Evolutionary conservation across 1,140 invertebrate species (phyloP).

Genomic region (Probaryconus sp.): DNA sequence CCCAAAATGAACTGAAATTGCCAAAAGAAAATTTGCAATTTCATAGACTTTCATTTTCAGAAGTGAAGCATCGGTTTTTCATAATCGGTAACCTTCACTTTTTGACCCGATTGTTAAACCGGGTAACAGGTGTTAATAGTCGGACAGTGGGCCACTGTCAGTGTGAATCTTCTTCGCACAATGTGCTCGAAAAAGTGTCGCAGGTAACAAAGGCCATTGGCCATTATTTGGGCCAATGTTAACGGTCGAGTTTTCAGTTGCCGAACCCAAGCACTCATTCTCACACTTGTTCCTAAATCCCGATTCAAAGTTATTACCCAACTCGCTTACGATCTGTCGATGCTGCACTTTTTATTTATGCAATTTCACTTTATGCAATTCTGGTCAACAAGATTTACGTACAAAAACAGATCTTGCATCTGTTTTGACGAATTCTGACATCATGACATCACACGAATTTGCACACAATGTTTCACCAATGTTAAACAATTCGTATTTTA

Average conservation of each 20-base stretch:
- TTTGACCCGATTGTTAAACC: conserved; percentile 53
- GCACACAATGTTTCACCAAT: no score
- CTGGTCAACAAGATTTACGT: conserved; percentile 22
- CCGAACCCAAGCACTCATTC: conserved; percentile 60
- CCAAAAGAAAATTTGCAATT: conserved; percentile 5
- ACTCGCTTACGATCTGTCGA: conserved; percentile 23
- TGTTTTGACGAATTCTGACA: conserved; percentile 31
- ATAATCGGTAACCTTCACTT: conserved; percentile 45
- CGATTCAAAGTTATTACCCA: conserved; percentile 17
- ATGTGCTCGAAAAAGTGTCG: conserved; percentile 35
- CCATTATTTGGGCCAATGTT: conserved; percentile 76
- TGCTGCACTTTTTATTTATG: conserved; percentile 30
- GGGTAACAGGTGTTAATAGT: conserved; percentile 64
- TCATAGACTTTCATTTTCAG: conserved; percentile 36
- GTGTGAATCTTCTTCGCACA: no score
- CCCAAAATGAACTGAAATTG: no score
- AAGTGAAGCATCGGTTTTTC: conserved; percentile 13
- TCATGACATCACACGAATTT: no score
- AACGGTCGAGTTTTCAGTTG: conserved; percentile 62
- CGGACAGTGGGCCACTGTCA: conserved; percentile 72
- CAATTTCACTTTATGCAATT: conserved; percentile 25
- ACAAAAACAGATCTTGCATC: background rate
- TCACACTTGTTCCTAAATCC: conserved; percentile 34
- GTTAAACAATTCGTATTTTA: no score
- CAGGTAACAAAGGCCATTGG: conserved; percentile 64